phyloP scores from a whole-genome alignment of 2,113 vertebrate species.

The Gracilinanus agilis region DNA sequence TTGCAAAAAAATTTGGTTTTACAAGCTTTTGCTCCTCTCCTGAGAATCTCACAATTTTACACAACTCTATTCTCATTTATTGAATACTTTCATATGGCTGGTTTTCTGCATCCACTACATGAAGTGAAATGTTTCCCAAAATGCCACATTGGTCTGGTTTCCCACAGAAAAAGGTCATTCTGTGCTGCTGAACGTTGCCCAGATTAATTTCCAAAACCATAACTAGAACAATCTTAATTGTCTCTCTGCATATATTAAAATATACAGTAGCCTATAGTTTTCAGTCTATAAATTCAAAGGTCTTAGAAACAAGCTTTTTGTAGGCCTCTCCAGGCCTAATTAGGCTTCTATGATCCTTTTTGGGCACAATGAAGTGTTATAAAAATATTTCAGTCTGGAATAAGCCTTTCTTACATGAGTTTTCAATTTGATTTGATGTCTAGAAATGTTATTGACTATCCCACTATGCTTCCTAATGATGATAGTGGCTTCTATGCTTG shows the following conservation, averaged over 20 bases:
- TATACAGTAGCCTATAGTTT: conserved; percentile 78
- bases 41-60: conserved; percentile 75
- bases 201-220: conserved; percentile 66
- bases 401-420: conserved; percentile 25
- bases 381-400: conserved; percentile 47
- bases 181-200: conserved; percentile 50
- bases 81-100: conserved; percentile 78
- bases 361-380: conserved; percentile 61
- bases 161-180: conserved; percentile 67
- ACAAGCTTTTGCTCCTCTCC: conserved; percentile 75
- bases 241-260: conserved; percentile 81
- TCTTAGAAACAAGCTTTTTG: conserved; percentile 74
- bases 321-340: conserved; percentile 78
- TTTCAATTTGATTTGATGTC: conserved; percentile 61
- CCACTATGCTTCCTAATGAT: background rate
- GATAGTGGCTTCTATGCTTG: conserved; percentile 19
- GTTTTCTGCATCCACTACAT: conserved; percentile 67
- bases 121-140: conserved; percentile 68
- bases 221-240: conserved; percentile 78
- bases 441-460: conserved; percentile 50
- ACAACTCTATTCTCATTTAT: conserved; percentile 71
- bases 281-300: conserved; percentile 74
- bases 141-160: conserved; percentile 70
- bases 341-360: conserved; percentile 77
- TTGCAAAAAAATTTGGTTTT: conserved; percentile 16